These are phyloP conservation scores for Eurystomus gularis DNA, from an alignment of 2,113 vertebrate genomes.

Conservation along the genomic window DNA sequence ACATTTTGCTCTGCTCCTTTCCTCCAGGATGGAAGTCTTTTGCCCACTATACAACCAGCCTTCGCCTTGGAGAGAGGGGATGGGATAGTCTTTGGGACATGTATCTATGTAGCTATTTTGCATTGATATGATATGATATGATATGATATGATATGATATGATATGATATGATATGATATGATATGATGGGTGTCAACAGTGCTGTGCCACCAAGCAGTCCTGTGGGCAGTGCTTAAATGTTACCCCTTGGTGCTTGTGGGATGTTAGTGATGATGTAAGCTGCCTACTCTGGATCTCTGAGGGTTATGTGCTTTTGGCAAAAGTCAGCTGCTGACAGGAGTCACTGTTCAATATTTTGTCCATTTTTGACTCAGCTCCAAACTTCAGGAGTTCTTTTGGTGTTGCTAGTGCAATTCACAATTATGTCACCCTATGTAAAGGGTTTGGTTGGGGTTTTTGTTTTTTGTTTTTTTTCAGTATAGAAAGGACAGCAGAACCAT, in stretches of 20 bases:
- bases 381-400: background rate
- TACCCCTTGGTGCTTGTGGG: accelerated
- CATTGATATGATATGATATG: background rate
- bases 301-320: background rate
- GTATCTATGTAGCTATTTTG: accelerated
- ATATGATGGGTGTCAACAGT: background rate
- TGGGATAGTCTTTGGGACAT: background rate
- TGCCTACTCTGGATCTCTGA: background rate
- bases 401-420: background rate
- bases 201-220: background rate
- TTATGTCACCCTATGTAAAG: background rate
- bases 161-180: too few species aligned
- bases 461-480: background rate
- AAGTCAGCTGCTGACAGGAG: background rate
- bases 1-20: background rate
- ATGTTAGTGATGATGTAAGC: background rate
- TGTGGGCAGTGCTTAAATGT: background rate
- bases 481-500: background rate
- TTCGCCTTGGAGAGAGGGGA: background rate
- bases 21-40: background rate
- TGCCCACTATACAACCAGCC: background rate
- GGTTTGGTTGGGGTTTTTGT: accelerated
- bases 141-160: too few species aligned
- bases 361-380: background rate
- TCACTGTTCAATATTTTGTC: background rate